Evolutionary conservation across 2,888 invertebrate species (phyloP).

Genomic region (Cylloceria caligata): DNA sequence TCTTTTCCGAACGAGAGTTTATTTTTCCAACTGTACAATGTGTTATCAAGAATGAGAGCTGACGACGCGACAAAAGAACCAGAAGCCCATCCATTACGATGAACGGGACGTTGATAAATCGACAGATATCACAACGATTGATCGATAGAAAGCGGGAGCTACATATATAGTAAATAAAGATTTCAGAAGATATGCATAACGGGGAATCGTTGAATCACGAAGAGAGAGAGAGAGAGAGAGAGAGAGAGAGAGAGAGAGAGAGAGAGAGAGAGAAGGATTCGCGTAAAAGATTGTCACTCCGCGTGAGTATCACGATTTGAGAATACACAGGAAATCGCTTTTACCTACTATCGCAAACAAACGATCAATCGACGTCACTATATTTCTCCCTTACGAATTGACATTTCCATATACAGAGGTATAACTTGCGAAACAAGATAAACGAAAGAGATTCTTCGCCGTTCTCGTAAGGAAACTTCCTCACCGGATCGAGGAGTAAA

Average conservation of each 20-base stretch:
- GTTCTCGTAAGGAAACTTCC: neutral
- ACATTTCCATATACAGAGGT: neutral
- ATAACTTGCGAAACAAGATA: neutral
- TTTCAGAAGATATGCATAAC: neutral
- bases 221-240: neutral
- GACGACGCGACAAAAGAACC: conserved; percentile 2
- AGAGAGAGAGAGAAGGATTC: too few species aligned
- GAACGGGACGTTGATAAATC: neutral
- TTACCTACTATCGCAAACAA: neutral
- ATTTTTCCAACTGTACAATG: neutral
- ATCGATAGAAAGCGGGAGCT: conserved; percentile 6
- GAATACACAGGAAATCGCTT: conserved; percentile 8
- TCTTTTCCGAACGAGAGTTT: neutral
- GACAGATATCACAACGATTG: conserved; percentile 5
- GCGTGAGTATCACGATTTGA: conserved; percentile 6
- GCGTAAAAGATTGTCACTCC: neutral
- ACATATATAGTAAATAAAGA: neutral
- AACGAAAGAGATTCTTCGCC: neutral
- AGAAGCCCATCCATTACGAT: conserved; percentile 1
- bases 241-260: too few species aligned
- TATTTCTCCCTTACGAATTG: conserved; percentile 3
- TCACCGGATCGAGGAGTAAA: neutral
- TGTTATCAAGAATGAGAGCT: neutral
- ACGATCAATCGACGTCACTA: conserved; percentile 11
- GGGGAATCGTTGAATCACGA: conserved; percentile 8